These are phyloP conservation scores for Cavia porcellus DNA, from an alignment of 2,113 vertebrate species.

Conservation along the genomic window DNA sequence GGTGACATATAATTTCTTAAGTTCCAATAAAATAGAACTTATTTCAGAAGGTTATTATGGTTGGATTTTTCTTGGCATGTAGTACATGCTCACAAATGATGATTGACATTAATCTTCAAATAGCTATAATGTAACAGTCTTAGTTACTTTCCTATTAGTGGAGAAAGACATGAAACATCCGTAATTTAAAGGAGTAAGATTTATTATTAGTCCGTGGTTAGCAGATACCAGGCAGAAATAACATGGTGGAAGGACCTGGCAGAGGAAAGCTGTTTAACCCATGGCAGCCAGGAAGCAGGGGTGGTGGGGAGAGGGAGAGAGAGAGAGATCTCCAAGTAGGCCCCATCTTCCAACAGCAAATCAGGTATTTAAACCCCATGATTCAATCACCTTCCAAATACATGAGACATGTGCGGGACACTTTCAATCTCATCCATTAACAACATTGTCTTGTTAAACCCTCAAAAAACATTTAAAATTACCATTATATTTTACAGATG, in stretches of 20 bases:
- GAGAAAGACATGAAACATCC: background rate
- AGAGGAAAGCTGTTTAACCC: background rate
- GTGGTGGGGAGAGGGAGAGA: background rate
- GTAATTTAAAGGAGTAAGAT: background rate
- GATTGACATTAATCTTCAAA: background rate
- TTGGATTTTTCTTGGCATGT: background rate
- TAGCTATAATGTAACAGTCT: background rate
- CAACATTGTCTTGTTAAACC: background rate
- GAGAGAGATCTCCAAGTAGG: background rate
- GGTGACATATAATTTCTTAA: slow-evolving; percentile 22
- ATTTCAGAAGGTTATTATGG: background rate
- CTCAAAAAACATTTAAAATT: background rate
- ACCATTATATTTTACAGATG: background rate
- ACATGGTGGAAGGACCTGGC: background rate
- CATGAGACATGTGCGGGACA: background rate
- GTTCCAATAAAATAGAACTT: background rate
- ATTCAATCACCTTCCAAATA: background rate
- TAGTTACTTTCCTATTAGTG: background rate
- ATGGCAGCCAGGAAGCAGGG: background rate
- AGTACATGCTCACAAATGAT: background rate
- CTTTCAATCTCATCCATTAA: background rate
- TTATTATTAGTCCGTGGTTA: background rate
- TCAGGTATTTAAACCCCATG: background rate
- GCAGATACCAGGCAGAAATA: background rate
- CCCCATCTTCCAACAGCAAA: background rate